A percentile compares a stretch with the other conserved stretches of the same genome.
phyloP scores from a whole-genome alignment of 2,888 invertebrate species.

The Sympetrum striolatum region DNA sequence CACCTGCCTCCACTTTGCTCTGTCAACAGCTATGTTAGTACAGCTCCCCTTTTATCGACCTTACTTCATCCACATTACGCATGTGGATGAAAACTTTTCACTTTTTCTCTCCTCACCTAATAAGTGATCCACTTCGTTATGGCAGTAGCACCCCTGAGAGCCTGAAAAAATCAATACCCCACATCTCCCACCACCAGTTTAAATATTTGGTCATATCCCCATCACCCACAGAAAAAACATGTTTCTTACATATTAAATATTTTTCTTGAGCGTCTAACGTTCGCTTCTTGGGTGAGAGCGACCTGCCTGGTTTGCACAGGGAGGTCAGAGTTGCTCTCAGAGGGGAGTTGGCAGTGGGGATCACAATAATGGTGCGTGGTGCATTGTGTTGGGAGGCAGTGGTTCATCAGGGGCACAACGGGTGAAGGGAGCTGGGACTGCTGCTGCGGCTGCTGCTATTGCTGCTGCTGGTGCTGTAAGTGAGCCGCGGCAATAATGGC shows the following conservation, averaged over 20 bases:
- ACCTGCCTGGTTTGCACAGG: neutral
- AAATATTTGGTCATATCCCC: slow-evolving; percentile 9
- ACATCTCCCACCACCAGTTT: neutral
- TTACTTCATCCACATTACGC: neutral
- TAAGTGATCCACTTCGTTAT: neutral
- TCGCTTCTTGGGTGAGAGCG: neutral
- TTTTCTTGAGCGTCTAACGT: neutral
- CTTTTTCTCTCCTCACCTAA: neutral
- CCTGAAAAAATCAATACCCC: neutral
- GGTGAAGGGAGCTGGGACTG: slow-evolving; percentile 37
- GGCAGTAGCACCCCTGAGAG: slow-evolving; percentile 28
- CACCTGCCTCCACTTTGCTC: neutral
- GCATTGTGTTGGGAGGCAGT: neutral
- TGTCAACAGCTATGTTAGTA: neutral
- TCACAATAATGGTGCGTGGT: neutral
- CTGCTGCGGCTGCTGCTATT: slow-evolving; percentile 37
- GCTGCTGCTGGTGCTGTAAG: slow-evolving; percentile 34
- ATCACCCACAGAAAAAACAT: neutral
- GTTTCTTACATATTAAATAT: neutral
- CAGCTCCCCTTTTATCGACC: neutral
- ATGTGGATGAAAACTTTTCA: neutral
- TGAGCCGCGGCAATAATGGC: neutral
- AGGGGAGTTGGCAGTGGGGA: neutral
- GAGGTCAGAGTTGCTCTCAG: neutral
- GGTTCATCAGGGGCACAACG: slow-evolving; percentile 30